Percentiles rank a stretch among this genome's conserved stretches.
Evolutionary conservation across 1,140 invertebrate genomes (phyloP).

Genomic region (Zelostemma sp.): DNA sequence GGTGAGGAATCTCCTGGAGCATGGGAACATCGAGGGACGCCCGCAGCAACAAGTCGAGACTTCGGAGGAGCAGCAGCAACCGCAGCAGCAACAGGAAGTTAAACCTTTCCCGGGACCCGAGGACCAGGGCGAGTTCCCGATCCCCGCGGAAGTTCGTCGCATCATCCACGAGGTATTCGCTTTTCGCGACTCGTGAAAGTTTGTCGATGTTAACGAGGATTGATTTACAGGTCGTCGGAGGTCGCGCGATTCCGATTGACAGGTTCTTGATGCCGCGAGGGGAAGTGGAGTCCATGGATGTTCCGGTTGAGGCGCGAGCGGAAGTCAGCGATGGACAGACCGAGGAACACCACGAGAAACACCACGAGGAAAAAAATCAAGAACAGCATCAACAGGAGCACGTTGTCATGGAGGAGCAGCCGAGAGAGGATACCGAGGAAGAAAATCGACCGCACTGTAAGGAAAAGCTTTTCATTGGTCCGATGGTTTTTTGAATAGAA

Average conservation of each 20-base stretch:
- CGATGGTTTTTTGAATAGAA: background rate
- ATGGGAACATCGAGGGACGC: conserved; percentile 62
- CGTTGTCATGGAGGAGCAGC: conserved; percentile 51
- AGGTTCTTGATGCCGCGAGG: conserved; percentile 54
- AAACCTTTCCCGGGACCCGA: conserved; percentile 57
- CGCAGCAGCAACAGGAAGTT: conserved; percentile 53
- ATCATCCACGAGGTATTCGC: conserved; percentile 59
- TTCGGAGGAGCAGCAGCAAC: conserved; percentile 55
- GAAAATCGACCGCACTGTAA: conserved; percentile 75
- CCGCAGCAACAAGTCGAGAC: conserved; percentile 48
- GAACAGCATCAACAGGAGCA: conserved; percentile 51
- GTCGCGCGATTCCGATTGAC: conserved; percentile 56
- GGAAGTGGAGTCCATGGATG: conserved; percentile 59
- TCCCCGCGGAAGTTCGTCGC: conserved; percentile 59
- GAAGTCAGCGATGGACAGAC: conserved; percentile 52
- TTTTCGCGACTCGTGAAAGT: too few relatives aligned
- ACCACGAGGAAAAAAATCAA: conserved; percentile 47
- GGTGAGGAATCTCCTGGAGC: conserved; percentile 62
- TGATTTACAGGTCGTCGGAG: conserved; percentile 54
- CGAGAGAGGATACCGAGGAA: conserved; percentile 46
- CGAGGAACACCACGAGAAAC: conserved; percentile 61
- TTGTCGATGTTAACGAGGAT: too few relatives aligned
- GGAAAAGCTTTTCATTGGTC: conserved; percentile 23
- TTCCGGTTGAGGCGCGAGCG: conserved; percentile 59
- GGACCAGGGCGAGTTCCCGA: conserved; percentile 59